Evolutionary conservation across 2,113 vertebrate species (phyloP).

Genomic region (Pygoscelis adeliae): DNA sequence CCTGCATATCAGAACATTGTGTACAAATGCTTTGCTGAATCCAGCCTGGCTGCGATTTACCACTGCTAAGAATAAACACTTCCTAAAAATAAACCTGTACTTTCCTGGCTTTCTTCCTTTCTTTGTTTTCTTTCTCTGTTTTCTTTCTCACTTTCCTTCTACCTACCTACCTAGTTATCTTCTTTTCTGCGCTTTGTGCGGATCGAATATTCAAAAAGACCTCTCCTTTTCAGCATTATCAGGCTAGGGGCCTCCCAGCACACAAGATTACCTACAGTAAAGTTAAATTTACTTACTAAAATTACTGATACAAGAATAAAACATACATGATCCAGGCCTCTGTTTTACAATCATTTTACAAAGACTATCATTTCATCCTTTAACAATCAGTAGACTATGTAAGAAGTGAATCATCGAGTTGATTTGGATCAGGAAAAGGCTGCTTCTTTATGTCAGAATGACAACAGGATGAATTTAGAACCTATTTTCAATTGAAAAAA

Average conservation of each 20-base stretch:
- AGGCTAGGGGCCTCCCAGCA: not conserved
- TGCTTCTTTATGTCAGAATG: not conserved
- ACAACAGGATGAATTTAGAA: not conserved
- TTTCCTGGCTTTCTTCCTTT: not conserved
- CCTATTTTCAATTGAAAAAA: not conserved
- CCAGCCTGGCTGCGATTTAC: not conserved
- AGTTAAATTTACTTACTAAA: not conserved
- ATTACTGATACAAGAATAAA: not conserved
- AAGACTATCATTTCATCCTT: not conserved
- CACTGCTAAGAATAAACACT: slow-evolving; percentile 21
- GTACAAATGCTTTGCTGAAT: slow-evolving; percentile 4
- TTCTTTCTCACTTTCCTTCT: not conserved
- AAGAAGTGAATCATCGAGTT: not conserved
- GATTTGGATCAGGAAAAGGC: not conserved
- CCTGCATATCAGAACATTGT: not conserved
- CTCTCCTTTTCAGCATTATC: not conserved
- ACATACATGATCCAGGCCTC: not conserved
- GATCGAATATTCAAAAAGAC: not conserved
- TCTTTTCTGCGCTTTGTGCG: rapidly evolving
- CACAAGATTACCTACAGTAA: not conserved
- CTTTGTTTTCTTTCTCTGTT: not conserved
- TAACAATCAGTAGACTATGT: not conserved
- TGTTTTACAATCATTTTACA: not conserved
- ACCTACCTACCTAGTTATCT: not conserved
- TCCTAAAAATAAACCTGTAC: slow-evolving; percentile 45